Evolutionary conservation across 2,113 vertebrate species (phyloP).

Genomic region (Ivindomyrus marchei): DNA sequence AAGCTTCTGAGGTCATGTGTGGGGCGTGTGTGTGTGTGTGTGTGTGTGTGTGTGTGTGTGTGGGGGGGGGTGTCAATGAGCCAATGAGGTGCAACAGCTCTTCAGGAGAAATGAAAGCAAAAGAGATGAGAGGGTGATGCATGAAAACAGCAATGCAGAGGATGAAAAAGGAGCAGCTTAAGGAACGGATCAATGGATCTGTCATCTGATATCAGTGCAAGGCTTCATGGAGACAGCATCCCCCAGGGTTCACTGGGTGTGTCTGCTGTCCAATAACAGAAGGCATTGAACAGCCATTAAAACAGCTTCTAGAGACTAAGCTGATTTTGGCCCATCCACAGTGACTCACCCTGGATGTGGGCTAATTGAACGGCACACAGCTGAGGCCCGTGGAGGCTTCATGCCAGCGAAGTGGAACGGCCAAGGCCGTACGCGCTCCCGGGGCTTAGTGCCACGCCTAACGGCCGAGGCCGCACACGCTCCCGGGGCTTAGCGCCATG

Average conservation of each 20-base stretch:
- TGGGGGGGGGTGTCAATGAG: neutral
- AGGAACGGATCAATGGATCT: neutral
- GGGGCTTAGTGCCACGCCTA: neutral
- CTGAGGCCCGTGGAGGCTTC: neutral
- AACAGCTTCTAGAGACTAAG: neutral
- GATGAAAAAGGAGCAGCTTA: neutral
- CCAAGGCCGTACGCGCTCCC: too few relatives aligned
- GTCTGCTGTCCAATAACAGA: neutral
- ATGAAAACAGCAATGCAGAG: neutral
- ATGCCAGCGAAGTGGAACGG: neutral
- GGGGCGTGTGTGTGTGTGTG: neutral
- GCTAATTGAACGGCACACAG: neutral
- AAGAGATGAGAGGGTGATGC: neutral
- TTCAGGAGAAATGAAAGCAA: neutral
- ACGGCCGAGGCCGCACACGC: fast-evolving
- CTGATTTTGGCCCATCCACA: neutral
- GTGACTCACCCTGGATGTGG: neutral
- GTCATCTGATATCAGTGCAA: neutral
- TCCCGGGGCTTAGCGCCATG: too few relatives aligned
- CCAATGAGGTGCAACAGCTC: neutral
- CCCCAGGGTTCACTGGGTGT: neutral
- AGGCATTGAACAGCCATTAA: neutral
- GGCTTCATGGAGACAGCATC: neutral
- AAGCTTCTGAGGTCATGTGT: neutral
- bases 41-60: too few relatives aligned